phyloP scores from a whole-genome alignment of 2,797 vertebrate species.

The Melanotaenia boesemani region DNA sequence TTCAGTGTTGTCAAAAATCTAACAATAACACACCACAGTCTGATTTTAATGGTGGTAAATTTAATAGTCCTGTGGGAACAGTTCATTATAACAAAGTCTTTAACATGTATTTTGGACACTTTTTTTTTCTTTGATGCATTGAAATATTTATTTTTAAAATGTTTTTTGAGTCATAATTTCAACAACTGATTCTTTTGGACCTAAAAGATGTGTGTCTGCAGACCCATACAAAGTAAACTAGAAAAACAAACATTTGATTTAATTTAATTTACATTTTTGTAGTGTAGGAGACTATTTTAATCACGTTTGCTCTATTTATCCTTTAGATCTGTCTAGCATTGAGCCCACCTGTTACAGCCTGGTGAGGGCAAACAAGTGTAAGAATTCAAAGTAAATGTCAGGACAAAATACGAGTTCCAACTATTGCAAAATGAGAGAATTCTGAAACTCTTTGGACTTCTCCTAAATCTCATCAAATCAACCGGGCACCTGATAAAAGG shows the following conservation, averaged over 20 bases:
- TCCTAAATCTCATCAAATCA: conserved; percentile 16
- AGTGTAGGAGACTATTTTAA: too few relatives aligned
- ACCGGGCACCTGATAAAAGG: conserved; percentile 1
- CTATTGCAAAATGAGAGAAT: conserved; percentile 5
- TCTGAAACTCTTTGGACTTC: neutral
- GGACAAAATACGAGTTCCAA: neutral
- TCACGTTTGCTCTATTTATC: too few relatives aligned
- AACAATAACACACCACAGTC: neutral
- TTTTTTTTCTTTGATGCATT: neutral
- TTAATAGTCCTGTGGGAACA: neutral
- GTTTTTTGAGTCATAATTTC: too few relatives aligned
- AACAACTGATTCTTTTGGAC: too few relatives aligned
- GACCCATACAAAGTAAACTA: too few relatives aligned
- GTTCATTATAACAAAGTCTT: too few relatives aligned
- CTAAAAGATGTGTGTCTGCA: too few relatives aligned
- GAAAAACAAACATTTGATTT: too few relatives aligned
- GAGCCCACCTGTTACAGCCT: too few relatives aligned
- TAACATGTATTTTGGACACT: neutral
- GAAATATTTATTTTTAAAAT: neutral
- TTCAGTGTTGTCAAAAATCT: neutral
- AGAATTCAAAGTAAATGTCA: conserved; percentile 1
- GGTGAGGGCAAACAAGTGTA: neutral
- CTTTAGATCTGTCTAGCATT: too few relatives aligned
- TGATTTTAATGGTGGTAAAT: neutral
- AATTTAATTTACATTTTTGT: too few relatives aligned